Conservation (phyloP, 1,140 invertebrate species). For the Leptinotarsa undecemlineata region DNA sequence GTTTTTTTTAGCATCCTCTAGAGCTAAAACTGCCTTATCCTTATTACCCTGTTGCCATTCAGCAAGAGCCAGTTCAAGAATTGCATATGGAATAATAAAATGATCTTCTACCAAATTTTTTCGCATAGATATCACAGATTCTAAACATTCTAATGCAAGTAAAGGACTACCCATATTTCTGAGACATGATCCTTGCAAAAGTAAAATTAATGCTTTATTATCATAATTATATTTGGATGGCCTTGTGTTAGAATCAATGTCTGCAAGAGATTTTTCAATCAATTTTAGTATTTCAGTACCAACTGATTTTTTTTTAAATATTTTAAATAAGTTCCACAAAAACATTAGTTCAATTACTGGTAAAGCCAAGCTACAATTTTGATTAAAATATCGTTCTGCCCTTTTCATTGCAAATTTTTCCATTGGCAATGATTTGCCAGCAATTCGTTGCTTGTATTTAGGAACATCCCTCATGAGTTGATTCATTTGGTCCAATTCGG, state of each 20-base stretch:
- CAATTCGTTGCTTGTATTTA: slow-evolving; percentile 83
- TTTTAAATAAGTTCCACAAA: slow-evolving; percentile 91
- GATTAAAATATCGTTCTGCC: slow-evolving; percentile 74
- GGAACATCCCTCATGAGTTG: slow-evolving; percentile 74
- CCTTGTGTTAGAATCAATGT: slow-evolving; percentile 45
- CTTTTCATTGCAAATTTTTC: slow-evolving; percentile 94
- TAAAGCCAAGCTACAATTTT: slow-evolving; percentile 74
- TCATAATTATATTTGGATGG: slow-evolving; percentile 70
- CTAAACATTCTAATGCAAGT: slow-evolving; percentile 78
- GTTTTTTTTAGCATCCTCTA: slow-evolving; percentile 79
- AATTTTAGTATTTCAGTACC: slow-evolving; percentile 72
- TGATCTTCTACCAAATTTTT: slow-evolving; percentile 81
- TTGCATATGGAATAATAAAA: slow-evolving; percentile 84
- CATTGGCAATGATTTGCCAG: slow-evolving; percentile 94
- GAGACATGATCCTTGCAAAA: slow-evolving; percentile 86
- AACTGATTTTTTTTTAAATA: slow-evolving; percentile 72
- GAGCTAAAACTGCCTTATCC: slow-evolving; percentile 69
- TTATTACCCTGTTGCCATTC: slow-evolving; percentile 69
- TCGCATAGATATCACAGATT: slow-evolving; percentile 69
- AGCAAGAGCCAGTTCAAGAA: slow-evolving; percentile 83
- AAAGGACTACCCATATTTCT: slow-evolving; percentile 70
- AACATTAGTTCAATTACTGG: slow-evolving; percentile 89
- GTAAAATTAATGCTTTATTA: slow-evolving; percentile 75
- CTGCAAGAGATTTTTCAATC: slow-evolving; percentile 68
- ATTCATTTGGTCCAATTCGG: slow-evolving; percentile 59